Base-by-base conservation (phyloP, 2,797 vertebrate species). In the Oophaga sylvatica region DNA sequence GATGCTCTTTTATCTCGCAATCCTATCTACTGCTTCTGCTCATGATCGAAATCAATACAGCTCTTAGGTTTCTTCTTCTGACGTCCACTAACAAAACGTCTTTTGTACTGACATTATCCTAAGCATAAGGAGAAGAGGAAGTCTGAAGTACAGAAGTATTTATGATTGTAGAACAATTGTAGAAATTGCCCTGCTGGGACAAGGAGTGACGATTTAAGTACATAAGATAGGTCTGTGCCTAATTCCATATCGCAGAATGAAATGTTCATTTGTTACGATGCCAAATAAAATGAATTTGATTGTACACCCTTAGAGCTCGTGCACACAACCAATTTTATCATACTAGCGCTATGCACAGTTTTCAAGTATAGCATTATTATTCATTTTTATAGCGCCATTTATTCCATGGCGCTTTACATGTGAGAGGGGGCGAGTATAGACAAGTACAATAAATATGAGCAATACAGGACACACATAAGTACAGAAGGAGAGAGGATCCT, bases 121-220 rank as follows among this genome's bases (percentile, higher is more conserved):
- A 59, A 53, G 48, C 45, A 12, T n/a, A 5, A 15, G 48, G 29
- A 83, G 5, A 62, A 60, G 68, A 73, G 82, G 68, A 83, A 45
- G 81, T 75, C 19, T 45, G 56, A n/a, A 60, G 53, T 15, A 59
- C 53, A 57, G 53, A 77, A 15, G 71, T 29, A 45, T 76, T 62
- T 77, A 63, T 62, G 22, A 77, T 48, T 84, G 71, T 77, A 59
- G n/a, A 77, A 77, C 35, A 76, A 31, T 62, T 77, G 31, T 84
- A 48, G 57, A 84, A 35, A 67, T 48, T 70, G 65, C 13, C 22
- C 29, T 70, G 16, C 29, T 83, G 15, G 53, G n/a, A n/a, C 13
- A 59, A 56, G 67, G 67, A 59, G 67, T 59, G 48, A 26, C 56
- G n/a, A 83, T 56, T 68, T 31, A 70, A 83, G 65, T 68, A 62